Evolutionary conservation across 2,797 vertebrate species (phyloP).

Genomic region (Podarcis lilfordi): DNA sequence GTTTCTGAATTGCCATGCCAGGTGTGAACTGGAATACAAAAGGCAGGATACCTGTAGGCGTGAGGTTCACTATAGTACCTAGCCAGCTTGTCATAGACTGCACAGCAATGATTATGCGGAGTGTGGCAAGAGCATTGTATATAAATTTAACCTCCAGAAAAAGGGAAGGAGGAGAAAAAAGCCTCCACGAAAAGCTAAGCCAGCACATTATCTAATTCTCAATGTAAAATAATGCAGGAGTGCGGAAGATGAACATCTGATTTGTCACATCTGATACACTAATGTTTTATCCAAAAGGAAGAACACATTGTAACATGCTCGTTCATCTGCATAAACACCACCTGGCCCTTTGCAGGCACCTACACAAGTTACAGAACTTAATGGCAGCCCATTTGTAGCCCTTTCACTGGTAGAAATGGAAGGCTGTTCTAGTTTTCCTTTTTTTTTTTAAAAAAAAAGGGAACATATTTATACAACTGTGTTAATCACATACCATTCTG

Average conservation of each 20-base stretch:
- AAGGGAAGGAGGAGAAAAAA: constrained; percentile 30
- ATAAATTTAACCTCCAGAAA: constrained; percentile 75
- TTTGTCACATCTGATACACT: constrained; percentile 99
- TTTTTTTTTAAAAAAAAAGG: constrained; percentile 55
- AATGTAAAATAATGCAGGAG: constrained; percentile 89
- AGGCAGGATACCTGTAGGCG: constrained; percentile 53
- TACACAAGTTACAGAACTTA: constrained; percentile 92
- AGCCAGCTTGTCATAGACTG: constrained; percentile 67
- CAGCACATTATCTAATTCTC: constrained; percentile 86
- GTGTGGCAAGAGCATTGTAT: constrained; percentile 72
- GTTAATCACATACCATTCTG: constrained; percentile 47
- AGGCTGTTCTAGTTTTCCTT: constrained; percentile 49
- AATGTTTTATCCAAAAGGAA: constrained; percentile 99
- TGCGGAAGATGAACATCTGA: constrained; percentile 96
- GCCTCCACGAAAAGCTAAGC: constrained; percentile 76
- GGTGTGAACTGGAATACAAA: constrained; percentile 54
- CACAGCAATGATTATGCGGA: constrained; percentile 75
- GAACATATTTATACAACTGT: constrained; percentile 62
- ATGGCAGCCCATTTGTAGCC: constrained; percentile 80
- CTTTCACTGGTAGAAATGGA: constrained; percentile 75
- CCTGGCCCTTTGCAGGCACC: constrained; percentile 93
- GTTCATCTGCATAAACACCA: constrained; percentile 99
- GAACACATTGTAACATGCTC: constrained; percentile 97
- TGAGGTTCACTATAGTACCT: constrained; percentile 73
- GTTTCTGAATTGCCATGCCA: constrained; percentile 53